Conservation (phyloP, 1,140 invertebrate genomes). For the Myzus persicae region DNA sequence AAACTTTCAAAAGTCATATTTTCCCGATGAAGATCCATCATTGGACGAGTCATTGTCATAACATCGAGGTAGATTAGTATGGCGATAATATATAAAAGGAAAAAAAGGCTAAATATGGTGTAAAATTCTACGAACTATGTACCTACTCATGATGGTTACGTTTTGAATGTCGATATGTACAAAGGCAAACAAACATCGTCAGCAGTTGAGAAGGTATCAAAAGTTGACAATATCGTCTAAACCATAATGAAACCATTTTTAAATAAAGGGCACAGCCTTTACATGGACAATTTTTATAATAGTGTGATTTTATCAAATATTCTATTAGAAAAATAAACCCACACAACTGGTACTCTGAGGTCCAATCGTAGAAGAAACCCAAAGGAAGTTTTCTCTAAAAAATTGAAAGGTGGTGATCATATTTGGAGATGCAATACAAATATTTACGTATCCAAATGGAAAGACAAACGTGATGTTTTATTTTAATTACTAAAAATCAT, state of each 20-base stretch:
- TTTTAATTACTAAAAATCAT: conserved; percentile 25
- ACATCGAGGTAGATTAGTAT: conserved; percentile 63
- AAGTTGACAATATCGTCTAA: conserved; percentile 58
- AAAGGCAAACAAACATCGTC: conserved; percentile 44
- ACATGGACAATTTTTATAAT: conserved; percentile 64
- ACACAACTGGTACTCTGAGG: conserved; percentile 2
- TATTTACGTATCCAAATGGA: no score
- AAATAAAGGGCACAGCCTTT: conserved; percentile 58
- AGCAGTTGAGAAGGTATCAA: conserved; percentile 9
- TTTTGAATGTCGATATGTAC: conserved; percentile 56
- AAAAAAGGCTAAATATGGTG: conserved; percentile 63
- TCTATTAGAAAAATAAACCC: conserved; percentile 8
- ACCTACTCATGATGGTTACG: conserved; percentile 59
- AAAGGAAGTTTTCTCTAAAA: neutral
- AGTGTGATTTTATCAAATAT: conserved; percentile 65
- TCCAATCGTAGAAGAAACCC: neutral
- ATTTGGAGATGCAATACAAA: neutral
- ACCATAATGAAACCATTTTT: conserved; percentile 56
- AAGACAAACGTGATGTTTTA: neutral
- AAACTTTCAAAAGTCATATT: conserved; percentile 39
- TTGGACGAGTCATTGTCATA: conserved; percentile 62
- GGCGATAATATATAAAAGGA: conserved; percentile 63
- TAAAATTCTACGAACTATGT: conserved; percentile 63
- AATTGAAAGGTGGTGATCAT: conserved; percentile 18
- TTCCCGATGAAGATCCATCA: conserved; percentile 60